Conservation (phyloP, 2,888 invertebrate species). For the Trachelus iudaicus region DNA sequence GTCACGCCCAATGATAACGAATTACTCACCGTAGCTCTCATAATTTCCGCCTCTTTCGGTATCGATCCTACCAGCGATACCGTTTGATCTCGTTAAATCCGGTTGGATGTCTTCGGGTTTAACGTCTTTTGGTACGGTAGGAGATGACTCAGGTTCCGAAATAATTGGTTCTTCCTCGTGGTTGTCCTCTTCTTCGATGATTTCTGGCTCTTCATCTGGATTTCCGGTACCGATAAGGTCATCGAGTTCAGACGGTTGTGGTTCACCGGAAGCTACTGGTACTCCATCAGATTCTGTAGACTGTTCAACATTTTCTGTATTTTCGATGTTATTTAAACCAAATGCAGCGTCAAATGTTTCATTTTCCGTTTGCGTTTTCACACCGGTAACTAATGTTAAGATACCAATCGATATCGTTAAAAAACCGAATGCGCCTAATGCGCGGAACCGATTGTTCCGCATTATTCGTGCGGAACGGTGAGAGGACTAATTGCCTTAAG, state of each 20-base stretch:
- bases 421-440: neutral
- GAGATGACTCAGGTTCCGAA: neutral
- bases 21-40: slow-evolving; percentile 59
- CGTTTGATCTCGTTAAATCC: slow-evolving; percentile 8
- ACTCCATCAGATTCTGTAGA: neutral
- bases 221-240: slow-evolving; percentile 31
- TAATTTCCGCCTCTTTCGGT: slow-evolving; percentile 47
- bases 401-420: neutral
- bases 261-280: neutral
- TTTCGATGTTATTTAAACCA: slow-evolving; percentile 28
- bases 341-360: slow-evolving; percentile 48
- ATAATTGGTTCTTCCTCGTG: neutral
- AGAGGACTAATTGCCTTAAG: slow-evolving; percentile 36
- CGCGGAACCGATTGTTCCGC: neutral
- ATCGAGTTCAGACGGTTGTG: slow-evolving; percentile 30
- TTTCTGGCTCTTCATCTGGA: neutral
- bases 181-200: slow-evolving; percentile 8
- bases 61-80: slow-evolving; percentile 31
- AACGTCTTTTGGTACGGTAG: neutral
- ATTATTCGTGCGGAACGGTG: neutral
- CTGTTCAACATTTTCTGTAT: slow-evolving; percentile 14
- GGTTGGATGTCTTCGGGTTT: neutral
- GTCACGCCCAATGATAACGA: slow-evolving; percentile 59
- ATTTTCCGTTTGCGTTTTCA: slow-evolving; percentile 20
- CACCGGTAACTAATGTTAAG: slow-evolving; percentile 5